Evolutionary conservation across 2,888 invertebrate species (phyloP), one percentile per base, ranked within the genome.

Genomic region (Dinocampus coccinellae): DNA sequence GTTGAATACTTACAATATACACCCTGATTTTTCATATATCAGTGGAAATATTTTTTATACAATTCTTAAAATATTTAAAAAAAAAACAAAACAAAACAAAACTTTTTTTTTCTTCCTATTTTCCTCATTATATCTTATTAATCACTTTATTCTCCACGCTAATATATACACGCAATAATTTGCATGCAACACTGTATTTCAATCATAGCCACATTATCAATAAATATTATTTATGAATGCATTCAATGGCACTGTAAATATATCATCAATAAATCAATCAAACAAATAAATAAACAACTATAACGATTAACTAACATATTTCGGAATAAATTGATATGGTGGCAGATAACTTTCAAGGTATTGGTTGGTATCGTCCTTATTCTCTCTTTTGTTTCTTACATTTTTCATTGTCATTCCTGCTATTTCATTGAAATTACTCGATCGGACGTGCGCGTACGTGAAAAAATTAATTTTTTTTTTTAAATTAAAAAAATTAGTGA

Each of bases 401-500:
- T 66, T 72, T 70, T 42, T 67, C 57, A 64, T 69, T 63, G 69
- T 69, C 74, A 75, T 76, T 70, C 74, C 73, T 77, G 74, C 68
- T 74, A 75, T 72, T 76, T 73, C 77, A 71, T 7, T 4, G 75
- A 76, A 82, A 81, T 83, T 82, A 86, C 83, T 87, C 85, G 83
- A 86, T 84, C 85, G 84, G 84, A 82, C 82, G 84, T 83, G 82
- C 81, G n/a, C n/a, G n/a, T n/a, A n/a, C n/a, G n/a, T n/a, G n/a
- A n/a, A n/a, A n/a, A n/a, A n/a, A n/a, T n/a, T n/a, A n/a, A n/a
- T n/a, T n/a, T n/a, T n/a, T n/a, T n/a, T n/a, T n/a, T n/a, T n/a
- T n/a, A n/a, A n/a, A n/a, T n/a, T n/a, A n/a, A n/a, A n/a, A n/a
- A n/a, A n/a, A n/a, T n/a, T n/a, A n/a, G n/a, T n/a, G n/a, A n/a